Evolutionary conservation across 2,888 invertebrate genomes (phyloP).

Genomic region (Falcaria lacertinaria): DNA sequence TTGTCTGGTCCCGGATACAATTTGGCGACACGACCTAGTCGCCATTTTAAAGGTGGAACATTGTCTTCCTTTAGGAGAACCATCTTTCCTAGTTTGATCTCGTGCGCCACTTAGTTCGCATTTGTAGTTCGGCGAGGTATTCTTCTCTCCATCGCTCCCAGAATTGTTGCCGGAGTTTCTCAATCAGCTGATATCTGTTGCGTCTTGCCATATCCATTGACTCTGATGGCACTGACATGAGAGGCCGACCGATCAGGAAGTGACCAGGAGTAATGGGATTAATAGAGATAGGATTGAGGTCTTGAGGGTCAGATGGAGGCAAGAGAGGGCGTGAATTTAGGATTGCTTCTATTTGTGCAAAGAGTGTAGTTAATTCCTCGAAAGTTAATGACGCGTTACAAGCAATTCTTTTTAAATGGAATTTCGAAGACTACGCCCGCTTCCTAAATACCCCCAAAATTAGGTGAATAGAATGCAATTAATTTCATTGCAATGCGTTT

Average conservation of each 20-base stretch:
- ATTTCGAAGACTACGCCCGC: slow-evolving; percentile 10
- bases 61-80: too few species aligned
- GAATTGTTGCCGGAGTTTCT: too few species aligned
- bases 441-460: slow-evolving; percentile 11
- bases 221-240: slow-evolving; percentile 10
- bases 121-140: too few species aligned
- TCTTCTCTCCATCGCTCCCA: too few species aligned
- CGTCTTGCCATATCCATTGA: too few species aligned
- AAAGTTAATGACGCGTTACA: slow-evolving; percentile 8
- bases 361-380: slow-evolving; percentile 14
- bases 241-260: slow-evolving; percentile 13
- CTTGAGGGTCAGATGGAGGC: slow-evolving; percentile 13
- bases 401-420: slow-evolving; percentile 6
- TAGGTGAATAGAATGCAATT: slow-evolving; percentile 11
- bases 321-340: slow-evolving; percentile 16
- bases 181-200: too few species aligned
- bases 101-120: too few species aligned
- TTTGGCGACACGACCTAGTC: too few species aligned
- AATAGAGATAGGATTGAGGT: too few species aligned
- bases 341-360: slow-evolving; percentile 16
- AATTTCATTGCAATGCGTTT: slow-evolving; percentile 14
- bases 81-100: too few species aligned
- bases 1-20: too few species aligned
- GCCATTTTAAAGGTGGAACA: too few species aligned
- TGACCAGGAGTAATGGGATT: slow-evolving; percentile 15